Percentiles rank a stretch among this genome's conserved stretches.
phyloP scores from a whole-genome alignment of 2,113 vertebrate species.

The Notarius lentiginosus region DNA sequence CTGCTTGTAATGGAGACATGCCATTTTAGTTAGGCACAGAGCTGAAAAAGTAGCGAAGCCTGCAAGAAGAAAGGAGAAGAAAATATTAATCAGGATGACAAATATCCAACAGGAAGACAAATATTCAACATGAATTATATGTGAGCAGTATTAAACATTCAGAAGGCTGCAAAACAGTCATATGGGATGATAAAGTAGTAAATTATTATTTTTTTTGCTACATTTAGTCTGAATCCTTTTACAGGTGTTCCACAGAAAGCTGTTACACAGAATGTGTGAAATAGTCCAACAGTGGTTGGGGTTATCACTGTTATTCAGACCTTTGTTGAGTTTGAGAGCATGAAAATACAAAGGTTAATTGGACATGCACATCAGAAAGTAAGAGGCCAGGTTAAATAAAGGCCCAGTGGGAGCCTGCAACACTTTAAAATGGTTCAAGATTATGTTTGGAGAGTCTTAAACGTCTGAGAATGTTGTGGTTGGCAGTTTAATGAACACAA shows the following conservation, averaged over 20 bases:
- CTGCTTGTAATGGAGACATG: conserved; percentile 35
- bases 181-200: neutral
- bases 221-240: conserved; percentile 1
- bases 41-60: conserved; percentile 16
- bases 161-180: neutral
- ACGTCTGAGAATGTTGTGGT: conserved; percentile 64
- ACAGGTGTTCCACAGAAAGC: conserved; percentile 5
- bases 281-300: neutral
- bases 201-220: too few species aligned
- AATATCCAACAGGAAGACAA: conserved; percentile 10
- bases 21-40: conserved; percentile 21
- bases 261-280: neutral
- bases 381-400: conserved; percentile 48
- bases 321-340: conserved; percentile 28
- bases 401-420: conserved; percentile 55
- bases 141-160: neutral
- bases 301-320: neutral
- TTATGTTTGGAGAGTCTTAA: conserved; percentile 59
- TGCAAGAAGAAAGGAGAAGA: conserved; percentile 1
- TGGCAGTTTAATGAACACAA: conserved; percentile 59
- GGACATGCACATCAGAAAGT: conserved; percentile 50
- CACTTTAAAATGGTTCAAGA: conserved; percentile 58
- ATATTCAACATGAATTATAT: conserved; percentile 4
- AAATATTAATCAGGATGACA: conserved; percentile 24
- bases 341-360: conserved; percentile 54